These are phyloP conservation scores for Incurvaria masculella DNA, from an alignment of 2,888 invertebrate genomes.

Conservation along the genomic window DNA sequence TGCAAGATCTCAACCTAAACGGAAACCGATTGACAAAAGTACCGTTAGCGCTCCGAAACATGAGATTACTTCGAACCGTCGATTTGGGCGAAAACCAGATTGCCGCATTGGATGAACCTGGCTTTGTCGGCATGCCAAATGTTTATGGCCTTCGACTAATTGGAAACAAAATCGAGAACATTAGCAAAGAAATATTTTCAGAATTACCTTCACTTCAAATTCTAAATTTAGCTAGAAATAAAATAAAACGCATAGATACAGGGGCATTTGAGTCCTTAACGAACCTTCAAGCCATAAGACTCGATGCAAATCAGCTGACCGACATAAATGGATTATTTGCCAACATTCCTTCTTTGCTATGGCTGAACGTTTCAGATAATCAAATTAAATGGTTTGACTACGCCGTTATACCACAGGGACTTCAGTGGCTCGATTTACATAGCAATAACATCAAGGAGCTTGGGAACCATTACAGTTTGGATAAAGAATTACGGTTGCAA, in stretches of 20 bases:
- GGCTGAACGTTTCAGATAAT: slow-evolving; percentile 92
- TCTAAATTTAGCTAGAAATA: slow-evolving; percentile 84
- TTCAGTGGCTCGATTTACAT: slow-evolving; percentile 89
- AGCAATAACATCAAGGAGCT: slow-evolving; percentile 80
- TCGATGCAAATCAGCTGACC: slow-evolving; percentile 81
- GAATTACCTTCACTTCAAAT: slow-evolving; percentile 81
- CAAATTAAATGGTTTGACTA: slow-evolving; percentile 87
- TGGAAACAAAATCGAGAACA: slow-evolving; percentile 81
- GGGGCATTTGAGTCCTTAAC: slow-evolving; percentile 78
- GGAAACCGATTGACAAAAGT: slow-evolving; percentile 79
- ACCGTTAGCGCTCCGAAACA: slow-evolving; percentile 78
- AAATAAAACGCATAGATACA: slow-evolving; percentile 71
- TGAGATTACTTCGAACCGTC: slow-evolving; percentile 81
- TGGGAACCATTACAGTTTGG: slow-evolving; percentile 69
- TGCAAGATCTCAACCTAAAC: slow-evolving; percentile 88
- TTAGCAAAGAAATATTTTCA: slow-evolving; percentile 74
- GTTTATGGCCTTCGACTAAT: slow-evolving; percentile 86
- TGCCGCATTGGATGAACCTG: slow-evolving; percentile 72
- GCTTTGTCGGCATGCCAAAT: slow-evolving; percentile 80
- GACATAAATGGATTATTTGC: slow-evolving; percentile 82
- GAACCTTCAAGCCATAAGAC: slow-evolving; percentile 78
- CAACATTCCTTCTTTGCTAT: slow-evolving; percentile 77
- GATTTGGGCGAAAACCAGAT: slow-evolving; percentile 92
- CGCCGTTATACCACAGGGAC: slow-evolving; percentile 72
- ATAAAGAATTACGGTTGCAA: slow-evolving; percentile 70